Percentiles rank a stretch among this genome's conserved stretches.
Conservation (phyloP, 2,113 vertebrate species). For the Lipotes vexillifer region DNA sequence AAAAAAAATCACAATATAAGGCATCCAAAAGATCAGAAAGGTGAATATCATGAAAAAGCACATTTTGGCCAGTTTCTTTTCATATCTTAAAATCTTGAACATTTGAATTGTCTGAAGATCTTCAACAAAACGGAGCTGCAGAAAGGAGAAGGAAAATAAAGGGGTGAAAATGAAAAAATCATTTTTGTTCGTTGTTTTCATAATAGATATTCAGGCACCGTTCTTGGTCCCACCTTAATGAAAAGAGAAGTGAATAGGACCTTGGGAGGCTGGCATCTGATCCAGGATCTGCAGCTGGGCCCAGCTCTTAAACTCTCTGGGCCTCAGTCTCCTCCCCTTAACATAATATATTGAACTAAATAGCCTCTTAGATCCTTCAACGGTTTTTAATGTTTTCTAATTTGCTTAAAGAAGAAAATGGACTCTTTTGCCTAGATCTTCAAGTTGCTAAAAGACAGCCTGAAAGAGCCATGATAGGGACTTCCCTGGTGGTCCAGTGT, state of each 20-base stretch:
- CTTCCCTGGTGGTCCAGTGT: too few species aligned
- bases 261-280: neutral
- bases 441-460: neutral
- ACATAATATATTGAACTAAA: neutral
- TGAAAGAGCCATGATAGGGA: neutral
- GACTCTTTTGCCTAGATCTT: neutral
- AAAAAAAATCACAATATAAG: conserved; percentile 86
- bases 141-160: conserved; percentile 27
- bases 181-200: neutral
- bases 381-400: neutral
- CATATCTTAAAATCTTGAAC: conserved; percentile 87
- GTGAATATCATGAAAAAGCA: conserved; percentile 85
- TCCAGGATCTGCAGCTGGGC: neutral
- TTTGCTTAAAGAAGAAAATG: neutral
- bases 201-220: neutral
- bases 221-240: neutral
- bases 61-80: conserved; percentile 93
- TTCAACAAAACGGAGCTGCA: conserved; percentile 89
- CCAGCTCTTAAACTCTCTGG: neutral
- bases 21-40: conserved; percentile 93
- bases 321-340: too few species aligned
- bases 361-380: neutral
- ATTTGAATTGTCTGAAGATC: conserved; percentile 92
- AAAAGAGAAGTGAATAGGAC: neutral
- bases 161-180: neutral